Base-by-base conservation (phyloP, 2,113 vertebrate genomes). In the Crypturellus undulatus region DNA sequence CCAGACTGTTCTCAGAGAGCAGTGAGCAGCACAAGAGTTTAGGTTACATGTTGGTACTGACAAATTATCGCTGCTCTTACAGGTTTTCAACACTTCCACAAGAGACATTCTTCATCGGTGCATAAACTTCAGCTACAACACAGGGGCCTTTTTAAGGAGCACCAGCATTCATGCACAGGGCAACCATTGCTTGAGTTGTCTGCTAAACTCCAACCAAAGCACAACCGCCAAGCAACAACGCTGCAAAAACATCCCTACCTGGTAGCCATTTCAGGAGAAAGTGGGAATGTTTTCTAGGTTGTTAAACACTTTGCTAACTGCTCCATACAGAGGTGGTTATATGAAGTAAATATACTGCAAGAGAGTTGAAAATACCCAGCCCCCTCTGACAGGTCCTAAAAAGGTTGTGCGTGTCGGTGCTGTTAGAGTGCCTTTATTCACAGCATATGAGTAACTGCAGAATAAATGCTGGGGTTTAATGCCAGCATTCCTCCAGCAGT, bases 1-100 rank as follows among this genome's bases (percentile, higher is more conserved):
- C 47, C 90, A 94, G 90, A 47, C 25, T 68, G 84, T 89, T 87
- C n/a, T 67, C 60, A 65, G 71, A 94, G 56, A 81, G 19, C 86
- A 88, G 79, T 8, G 49, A 85, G 78, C 45, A 8, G 1, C 2
- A 0, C 49, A 73, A 54, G 51, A 87, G 52, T 90, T 94, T 79
- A 94, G 69, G 51, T 84, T 93, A 90, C 28, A 24, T 5, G n/a
- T 21, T 93, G 65, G 79, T 84, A 90, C 76, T 62, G 82, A 91
- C 67, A 91, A 92, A 93, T 69, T 38, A 87, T 42, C 9, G 1
- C 40, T 82, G 63, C 79, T 75, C 91, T 88, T 49, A 59, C 12
- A 93, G 54, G 75, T 94, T 92, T 92, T 77, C 81, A 96, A 14
- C 0, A 0, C 54, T 89, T 82, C 59, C 54, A 25, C 56, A 79